Evolutionary conservation across 35 echinoderm and acorn worm species (phyloP).

Genomic region (Ptychodera flava): DNA sequence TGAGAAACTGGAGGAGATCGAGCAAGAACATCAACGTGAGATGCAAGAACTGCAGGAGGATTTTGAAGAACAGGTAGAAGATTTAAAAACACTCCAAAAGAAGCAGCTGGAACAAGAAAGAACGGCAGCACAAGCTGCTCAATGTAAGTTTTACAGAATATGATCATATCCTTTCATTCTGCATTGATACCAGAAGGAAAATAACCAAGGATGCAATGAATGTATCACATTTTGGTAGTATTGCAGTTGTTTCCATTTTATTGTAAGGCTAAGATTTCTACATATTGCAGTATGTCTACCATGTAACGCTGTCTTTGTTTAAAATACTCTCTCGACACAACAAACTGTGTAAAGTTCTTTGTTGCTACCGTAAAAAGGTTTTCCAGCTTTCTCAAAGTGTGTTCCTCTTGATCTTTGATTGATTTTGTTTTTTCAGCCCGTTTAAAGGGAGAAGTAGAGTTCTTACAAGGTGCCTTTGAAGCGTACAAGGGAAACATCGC

Average conservation of each 20-base stretch:
- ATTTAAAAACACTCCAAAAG: slow-evolving; percentile 69
- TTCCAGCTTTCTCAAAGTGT: no score
- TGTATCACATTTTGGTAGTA: neutral
- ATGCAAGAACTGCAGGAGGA: slow-evolving; percentile 53
- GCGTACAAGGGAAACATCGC: slow-evolving; percentile 91
- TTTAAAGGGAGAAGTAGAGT: slow-evolving; percentile 97
- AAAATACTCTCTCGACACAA: no score
- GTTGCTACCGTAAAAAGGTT: no score
- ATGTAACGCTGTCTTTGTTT: no score
- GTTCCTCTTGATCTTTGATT: no score
- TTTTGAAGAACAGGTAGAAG: slow-evolving; percentile 72
- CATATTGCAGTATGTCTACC: no score
- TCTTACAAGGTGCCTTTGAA: slow-evolving; percentile 96
- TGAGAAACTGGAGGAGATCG: slow-evolving; percentile 65
- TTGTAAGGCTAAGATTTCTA: neutral
- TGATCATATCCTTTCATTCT: neutral
- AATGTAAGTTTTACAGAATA: slow-evolving; percentile 44
- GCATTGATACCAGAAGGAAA: neutral
- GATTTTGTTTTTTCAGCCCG: slow-evolving; percentile 41
- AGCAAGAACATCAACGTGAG: slow-evolving; percentile 59
- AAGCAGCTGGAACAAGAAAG: slow-evolving; percentile 82
- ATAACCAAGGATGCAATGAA: neutral
- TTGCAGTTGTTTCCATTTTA: neutral
- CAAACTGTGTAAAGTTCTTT: no score
- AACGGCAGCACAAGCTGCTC: slow-evolving; percentile 54